These are phyloP conservation scores for Protosalanx chinensis DNA, from an alignment of 2,797 vertebrate species.

Conservation along the genomic window DNA sequence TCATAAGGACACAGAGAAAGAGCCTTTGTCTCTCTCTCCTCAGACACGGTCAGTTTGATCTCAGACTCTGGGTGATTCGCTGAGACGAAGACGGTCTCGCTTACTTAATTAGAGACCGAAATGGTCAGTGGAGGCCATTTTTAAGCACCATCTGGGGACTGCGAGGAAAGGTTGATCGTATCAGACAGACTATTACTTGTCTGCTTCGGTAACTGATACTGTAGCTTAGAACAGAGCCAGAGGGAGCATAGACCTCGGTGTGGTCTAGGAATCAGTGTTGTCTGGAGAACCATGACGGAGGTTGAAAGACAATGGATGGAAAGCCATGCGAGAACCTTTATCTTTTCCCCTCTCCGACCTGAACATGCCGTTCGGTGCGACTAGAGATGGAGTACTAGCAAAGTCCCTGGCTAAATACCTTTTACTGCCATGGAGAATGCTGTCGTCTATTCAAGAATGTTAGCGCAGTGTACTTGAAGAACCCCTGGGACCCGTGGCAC, in stretches of 20 bases:
- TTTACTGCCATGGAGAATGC: neutral
- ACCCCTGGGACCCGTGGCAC: constrained; percentile 14
- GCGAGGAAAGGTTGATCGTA: neutral
- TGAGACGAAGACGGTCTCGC: constrained; percentile 1
- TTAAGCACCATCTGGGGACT: neutral
- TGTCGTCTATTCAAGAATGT: neutral
- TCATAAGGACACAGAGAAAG: constrained; percentile 46
- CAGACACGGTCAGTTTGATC: constrained; percentile 20
- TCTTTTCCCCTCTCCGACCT: neutral
- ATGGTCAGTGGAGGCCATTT: constrained; percentile 28
- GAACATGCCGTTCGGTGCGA: neutral
- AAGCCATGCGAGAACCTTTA: neutral
- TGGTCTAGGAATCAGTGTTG: neutral
- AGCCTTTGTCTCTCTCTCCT: constrained; percentile 40
- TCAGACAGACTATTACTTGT: constrained; percentile 1
- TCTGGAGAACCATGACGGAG: constrained; percentile 4
- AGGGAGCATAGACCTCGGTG: neutral
- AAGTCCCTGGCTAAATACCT: neutral
- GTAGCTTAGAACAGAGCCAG: neutral
- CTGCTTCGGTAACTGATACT: constrained; percentile 5
- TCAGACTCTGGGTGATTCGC: constrained; percentile 25
- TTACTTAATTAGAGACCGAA: constrained; percentile 45
- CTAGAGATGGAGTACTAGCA: neutral
- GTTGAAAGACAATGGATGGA: neutral
- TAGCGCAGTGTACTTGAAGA: neutral